Base-by-base conservation (phyloP, 2,113 vertebrate genomes). In the Psettodes erumei region DNA sequence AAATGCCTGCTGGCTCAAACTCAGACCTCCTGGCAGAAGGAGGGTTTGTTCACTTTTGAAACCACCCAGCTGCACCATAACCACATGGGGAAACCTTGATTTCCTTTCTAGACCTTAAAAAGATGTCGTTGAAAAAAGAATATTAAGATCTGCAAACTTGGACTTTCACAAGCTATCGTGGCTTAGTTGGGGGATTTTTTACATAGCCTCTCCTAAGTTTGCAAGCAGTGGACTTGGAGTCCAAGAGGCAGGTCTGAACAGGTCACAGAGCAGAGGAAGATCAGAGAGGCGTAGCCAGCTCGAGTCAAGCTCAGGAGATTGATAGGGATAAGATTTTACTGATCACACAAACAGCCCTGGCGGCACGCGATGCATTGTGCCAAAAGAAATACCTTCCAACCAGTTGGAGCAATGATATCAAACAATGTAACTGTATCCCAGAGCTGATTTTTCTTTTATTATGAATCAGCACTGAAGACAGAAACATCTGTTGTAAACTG, bases 201-300 rank as follows among this genome's bases (percentile, higher is more conserved):
- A 40, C 25, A 64, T 19, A 5, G 54, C 45, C 32, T 37, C 13
- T 40, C 32, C 16, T 11, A 43, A 66, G 25, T 13, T 11, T 37
- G 38, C 50, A 60, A 19, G 40, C 54, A 45, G 18, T 70, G 48
- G 40, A 51, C 48, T 63, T 54, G 42, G 38, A 71, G 28, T 68
- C 54, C 64, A 50, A 12, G 18, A 51, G 33, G 45, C 86, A 84
- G 28, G 84, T 87, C 72, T 70, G 78, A 81, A 79, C 86, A 82
- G 74, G 77, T 76, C 71, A 63, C 23, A 5, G 55, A 56, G 59
- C 63, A 63, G 33, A 53, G 11, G 15, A 47, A 66, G 74, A 62
- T 77, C 59, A 73, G 66, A 48, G 71, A 53, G 48, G 48, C 3
- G 1, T 12, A 48, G 50, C 55, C 59, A 2, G 54, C 42, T 61